These are phyloP conservation scores for Anguilla japonica DNA, from an alignment of 2,113 vertebrate genomes.

Conservation along the genomic window DNA sequence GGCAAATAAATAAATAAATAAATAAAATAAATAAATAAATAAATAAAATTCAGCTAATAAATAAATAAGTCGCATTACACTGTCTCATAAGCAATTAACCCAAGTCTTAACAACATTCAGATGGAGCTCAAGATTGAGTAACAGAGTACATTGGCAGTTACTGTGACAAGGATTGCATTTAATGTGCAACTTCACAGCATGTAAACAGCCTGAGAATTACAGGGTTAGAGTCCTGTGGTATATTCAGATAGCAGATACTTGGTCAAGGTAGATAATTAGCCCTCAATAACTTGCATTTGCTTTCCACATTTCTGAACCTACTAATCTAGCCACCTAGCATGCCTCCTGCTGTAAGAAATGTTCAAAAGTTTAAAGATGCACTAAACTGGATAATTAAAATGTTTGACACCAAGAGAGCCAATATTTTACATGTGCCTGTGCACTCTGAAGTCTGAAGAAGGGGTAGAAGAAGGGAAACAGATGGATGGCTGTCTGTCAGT, in stretches of 20 bases:
- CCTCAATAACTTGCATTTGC: constrained; percentile 31
- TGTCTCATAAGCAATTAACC: neutral
- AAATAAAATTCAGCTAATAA: neutral
- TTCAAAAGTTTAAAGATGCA: neutral
- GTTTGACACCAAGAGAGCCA: neutral
- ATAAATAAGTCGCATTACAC: neutral
- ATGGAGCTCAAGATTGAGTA: neutral
- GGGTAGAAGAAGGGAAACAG: neutral
- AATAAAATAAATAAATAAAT: neutral
- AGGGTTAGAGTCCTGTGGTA: constrained; percentile 53
- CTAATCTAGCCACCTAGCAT: neutral
- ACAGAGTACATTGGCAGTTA: constrained; percentile 30
- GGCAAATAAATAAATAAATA: neutral
- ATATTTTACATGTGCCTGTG: neutral
- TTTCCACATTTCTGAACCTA: constrained; percentile 35
- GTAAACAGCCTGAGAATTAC: constrained; percentile 37
- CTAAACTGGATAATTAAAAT: neutral
- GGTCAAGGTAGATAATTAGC: constrained; percentile 45
- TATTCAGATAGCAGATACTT: constrained; percentile 36
- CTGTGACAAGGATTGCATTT: constrained; percentile 45
- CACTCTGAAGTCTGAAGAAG: neutral
- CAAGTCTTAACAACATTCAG: neutral
- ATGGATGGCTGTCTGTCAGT: neutral
- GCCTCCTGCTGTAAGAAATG: neutral
- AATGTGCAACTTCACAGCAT: constrained; percentile 41